Conservation (phyloP, 2,113 vertebrate genomes). For the Dryoscopus gambensis region DNA sequence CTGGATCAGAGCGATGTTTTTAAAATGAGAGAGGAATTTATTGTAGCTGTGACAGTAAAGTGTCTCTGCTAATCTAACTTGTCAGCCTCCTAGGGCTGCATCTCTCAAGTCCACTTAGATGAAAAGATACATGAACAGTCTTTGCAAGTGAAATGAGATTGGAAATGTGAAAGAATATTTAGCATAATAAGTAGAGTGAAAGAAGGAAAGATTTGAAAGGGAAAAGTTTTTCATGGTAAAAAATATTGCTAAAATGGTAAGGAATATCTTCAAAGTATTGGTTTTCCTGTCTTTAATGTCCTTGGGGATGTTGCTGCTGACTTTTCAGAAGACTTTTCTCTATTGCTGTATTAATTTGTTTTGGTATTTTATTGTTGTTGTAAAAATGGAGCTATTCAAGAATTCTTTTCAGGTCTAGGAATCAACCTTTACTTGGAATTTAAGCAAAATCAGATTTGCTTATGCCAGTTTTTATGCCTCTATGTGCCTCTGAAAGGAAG, state of each 20-base stretch:
- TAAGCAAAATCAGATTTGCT: not conserved
- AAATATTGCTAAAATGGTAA: not conserved
- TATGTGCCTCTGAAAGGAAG: not conserved
- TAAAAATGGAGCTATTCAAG: not conserved
- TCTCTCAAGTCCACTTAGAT: not conserved
- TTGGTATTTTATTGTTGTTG: not conserved
- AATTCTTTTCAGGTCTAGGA: not conserved
- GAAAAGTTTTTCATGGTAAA: not conserved
- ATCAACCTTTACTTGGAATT: not conserved
- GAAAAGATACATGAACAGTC: not conserved
- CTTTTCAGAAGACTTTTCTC: not conserved
- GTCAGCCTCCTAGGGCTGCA: not conserved
- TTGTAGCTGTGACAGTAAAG: not conserved
- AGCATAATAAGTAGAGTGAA: not conserved
- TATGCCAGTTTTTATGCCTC: not conserved
- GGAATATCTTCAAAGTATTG: not conserved
- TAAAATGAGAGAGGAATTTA: slow-evolving; percentile 13
- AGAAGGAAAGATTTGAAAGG: not conserved
- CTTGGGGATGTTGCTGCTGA: not conserved
- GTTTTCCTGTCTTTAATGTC: not conserved
- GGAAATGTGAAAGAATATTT: not conserved
- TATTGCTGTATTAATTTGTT: not conserved
- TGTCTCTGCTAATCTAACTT: slow-evolving; percentile 6
- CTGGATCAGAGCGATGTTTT: not conserved
- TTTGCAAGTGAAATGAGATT: not conserved